A percentile compares a stretch with the other conserved stretches of the same genome.
Conservation (phyloP, 2,113 vertebrate species). For the Gorsachius goisagi region DNA sequence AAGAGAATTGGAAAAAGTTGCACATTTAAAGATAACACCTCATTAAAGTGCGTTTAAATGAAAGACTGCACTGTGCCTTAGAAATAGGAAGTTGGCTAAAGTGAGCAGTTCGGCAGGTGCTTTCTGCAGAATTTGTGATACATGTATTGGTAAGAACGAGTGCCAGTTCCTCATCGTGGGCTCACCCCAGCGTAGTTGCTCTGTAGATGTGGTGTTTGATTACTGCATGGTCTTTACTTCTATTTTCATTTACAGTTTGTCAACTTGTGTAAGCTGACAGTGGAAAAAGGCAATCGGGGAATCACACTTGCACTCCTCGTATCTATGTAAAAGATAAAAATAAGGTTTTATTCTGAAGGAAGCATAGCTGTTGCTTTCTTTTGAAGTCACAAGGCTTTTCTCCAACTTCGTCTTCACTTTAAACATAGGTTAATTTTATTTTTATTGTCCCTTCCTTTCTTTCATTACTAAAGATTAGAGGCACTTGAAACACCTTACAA, state of each 20-base stretch:
- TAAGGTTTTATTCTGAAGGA: neutral
- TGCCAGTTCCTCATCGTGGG: neutral
- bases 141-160: rapidly evolving
- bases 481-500: neutral
- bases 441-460: neutral
- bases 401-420: neutral
- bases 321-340: neutral
- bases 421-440: neutral
- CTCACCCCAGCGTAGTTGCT: neutral
- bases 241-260: neutral
- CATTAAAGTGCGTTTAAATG: neutral
- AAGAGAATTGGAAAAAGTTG: neutral
- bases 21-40: neutral
- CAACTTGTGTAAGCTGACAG: neutral
- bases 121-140: neutral
- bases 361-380: neutral
- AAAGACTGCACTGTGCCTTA: neutral
- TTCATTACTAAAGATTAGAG: neutral
- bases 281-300: neutral
- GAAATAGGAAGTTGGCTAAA: neutral
- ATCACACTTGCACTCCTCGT: neutral
- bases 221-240: neutral
- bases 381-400: neutral
- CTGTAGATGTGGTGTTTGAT: neutral
- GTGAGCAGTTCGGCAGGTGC: neutral